These are phyloP conservation scores for Heteromyza rotundicornis DNA, from an alignment of 2,888 invertebrate genomes.

Conservation along the genomic window DNA sequence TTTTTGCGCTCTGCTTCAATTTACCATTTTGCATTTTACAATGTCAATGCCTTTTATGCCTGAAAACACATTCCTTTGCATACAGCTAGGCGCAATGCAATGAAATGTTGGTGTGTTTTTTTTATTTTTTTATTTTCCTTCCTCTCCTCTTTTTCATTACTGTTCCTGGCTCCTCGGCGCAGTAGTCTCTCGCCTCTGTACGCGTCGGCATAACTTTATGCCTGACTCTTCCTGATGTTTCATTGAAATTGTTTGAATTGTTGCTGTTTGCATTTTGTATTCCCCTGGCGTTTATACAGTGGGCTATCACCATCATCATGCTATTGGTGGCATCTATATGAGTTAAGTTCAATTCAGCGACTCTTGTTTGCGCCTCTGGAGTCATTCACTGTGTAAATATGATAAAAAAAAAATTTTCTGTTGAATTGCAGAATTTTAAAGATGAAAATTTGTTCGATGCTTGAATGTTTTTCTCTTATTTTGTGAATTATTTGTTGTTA, in stretches of 20 bases:
- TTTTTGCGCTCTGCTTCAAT: slow-evolving; percentile 16
- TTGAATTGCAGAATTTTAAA: slow-evolving; percentile 5
- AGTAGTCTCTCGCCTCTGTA: slow-evolving; percentile 1
- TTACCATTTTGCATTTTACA: slow-evolving; percentile 36
- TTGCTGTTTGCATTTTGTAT: slow-evolving; percentile 27
- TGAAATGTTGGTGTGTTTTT: neutral
- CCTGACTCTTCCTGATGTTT: slow-evolving; percentile 32
- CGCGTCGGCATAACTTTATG: slow-evolving; percentile 17
- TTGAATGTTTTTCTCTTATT: too few relatives aligned
- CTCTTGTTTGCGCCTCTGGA: neutral
- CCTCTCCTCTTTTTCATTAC: neutral
- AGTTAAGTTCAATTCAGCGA: too few relatives aligned
- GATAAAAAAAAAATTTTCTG: neutral
- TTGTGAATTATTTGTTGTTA: too few relatives aligned
- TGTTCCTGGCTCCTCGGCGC: too few relatives aligned
- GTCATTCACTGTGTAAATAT: neutral
- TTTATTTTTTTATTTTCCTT: neutral
- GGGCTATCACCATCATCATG: neutral
- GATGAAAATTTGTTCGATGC: too few relatives aligned
- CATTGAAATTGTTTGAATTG: slow-evolving; percentile 40
- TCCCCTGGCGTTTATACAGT: neutral
- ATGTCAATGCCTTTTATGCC: slow-evolving; percentile 56
- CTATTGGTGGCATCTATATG: neutral
- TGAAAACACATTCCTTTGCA: slow-evolving; percentile 45
- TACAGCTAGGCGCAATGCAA: slow-evolving; percentile 36